Evolutionary conservation across 2,888 invertebrate species (phyloP).

Genomic region (Latheticus oryzae): DNA sequence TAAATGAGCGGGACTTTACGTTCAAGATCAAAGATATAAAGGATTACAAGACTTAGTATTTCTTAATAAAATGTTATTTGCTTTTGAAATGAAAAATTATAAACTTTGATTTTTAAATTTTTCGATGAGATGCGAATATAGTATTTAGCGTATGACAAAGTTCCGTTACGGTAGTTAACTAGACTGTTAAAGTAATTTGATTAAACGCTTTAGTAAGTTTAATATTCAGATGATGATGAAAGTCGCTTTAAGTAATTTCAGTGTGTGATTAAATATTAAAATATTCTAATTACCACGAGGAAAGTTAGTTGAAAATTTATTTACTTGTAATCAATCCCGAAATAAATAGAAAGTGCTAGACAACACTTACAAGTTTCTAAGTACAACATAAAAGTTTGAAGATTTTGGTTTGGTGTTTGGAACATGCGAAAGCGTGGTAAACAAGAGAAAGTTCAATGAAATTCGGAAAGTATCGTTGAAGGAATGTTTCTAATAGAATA

Average conservation of each 20-base stretch:
- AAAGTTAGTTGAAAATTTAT: conserved; percentile 3
- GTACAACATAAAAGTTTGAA: conserved; percentile 10
- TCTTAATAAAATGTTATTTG: too few relatives aligned
- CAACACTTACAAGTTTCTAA: conserved; percentile 19
- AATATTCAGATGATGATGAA: conserved; percentile 5
- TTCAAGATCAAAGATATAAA: too few relatives aligned
- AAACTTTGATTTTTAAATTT: too few relatives aligned
- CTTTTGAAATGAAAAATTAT: too few relatives aligned
- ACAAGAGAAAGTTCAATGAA: not conserved
- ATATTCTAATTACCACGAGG: conserved; percentile 4
- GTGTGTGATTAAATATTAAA: conserved; percentile 14
- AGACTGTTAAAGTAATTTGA: conserved; percentile 7
- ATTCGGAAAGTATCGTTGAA: too few relatives aligned
- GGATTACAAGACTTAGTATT: too few relatives aligned
- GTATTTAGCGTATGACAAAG: too few relatives aligned
- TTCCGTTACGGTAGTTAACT: conserved; percentile 1
- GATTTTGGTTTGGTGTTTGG: conserved; percentile 5
- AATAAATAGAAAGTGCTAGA: not conserved
- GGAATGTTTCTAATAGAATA: too few relatives aligned
- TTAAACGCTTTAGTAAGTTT: conserved; percentile 3
- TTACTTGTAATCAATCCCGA: conserved; percentile 14
- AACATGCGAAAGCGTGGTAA: conserved; percentile 33
- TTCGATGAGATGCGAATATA: too few relatives aligned
- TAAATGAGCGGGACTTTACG: too few relatives aligned
- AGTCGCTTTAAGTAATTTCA: conserved; percentile 5